Evolutionary conservation across 2,888 invertebrate species (phyloP).

Genomic region (Himalopsyche anomala): DNA sequence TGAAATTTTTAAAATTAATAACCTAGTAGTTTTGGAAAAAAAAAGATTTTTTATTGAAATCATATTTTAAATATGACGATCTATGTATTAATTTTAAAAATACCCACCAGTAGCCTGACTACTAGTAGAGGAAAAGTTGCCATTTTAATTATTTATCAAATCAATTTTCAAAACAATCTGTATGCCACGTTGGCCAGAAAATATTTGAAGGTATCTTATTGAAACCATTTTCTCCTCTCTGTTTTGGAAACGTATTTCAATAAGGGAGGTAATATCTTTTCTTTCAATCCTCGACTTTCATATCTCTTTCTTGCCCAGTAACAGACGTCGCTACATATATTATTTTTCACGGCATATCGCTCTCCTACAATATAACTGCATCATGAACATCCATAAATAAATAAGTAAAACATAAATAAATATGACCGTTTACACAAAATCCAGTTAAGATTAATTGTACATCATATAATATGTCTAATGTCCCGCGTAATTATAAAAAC

Average conservation of each 20-base stretch:
- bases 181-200: conserved; percentile 14
- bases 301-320: conserved; percentile 62
- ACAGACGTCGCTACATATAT: conserved; percentile 65
- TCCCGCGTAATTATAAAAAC: no score
- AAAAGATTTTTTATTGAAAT: no score
- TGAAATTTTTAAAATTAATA: no score
- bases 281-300: conserved; percentile 65
- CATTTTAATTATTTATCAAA: no score
- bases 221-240: background rate
- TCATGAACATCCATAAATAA: background rate
- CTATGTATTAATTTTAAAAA: no score
- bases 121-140: no score
- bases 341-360: conserved; percentile 58
- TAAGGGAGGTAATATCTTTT: conserved; percentile 65
- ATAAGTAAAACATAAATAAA: background rate
- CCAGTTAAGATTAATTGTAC: no score
- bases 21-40: no score
- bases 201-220: background rate
- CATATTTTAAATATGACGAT: no score
- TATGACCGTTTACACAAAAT: no score
- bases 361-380: background rate
- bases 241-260: conserved; percentile 63
- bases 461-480: background rate
- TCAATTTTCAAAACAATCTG: background rate
- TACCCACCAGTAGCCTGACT: no score